Conservation (phyloP, 2,797 vertebrate species). For the Peromyscus attwateri region DNA sequence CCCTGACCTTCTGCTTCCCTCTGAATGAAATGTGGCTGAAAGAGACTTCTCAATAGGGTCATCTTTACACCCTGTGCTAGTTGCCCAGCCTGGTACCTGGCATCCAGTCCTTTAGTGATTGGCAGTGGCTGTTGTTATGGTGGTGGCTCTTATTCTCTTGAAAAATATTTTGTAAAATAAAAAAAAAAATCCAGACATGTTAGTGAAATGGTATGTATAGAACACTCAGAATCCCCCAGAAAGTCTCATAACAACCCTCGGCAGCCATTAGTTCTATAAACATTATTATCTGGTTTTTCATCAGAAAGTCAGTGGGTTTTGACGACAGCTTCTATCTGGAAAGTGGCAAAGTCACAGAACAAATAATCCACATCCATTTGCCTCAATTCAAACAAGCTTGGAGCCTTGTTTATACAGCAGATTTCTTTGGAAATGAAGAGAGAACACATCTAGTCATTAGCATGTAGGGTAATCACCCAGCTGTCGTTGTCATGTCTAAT, state of each 20-base stretch:
- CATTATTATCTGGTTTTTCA: constrained; percentile 63
- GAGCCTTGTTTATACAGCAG: constrained; percentile 59
- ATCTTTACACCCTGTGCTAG: background rate
- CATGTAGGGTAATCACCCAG: constrained; percentile 64
- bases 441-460: constrained; percentile 46
- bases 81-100: background rate
- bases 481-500: constrained; percentile 62
- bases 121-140: background rate
- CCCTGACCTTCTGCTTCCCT: background rate
- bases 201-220: constrained; percentile 68
- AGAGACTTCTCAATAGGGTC: background rate
- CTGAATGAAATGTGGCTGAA: background rate
- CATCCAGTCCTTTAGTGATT: background rate
- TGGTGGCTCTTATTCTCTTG: constrained; percentile 32
- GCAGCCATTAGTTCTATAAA: constrained; percentile 57
- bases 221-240: constrained; percentile 5
- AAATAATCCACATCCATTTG: constrained; percentile 68
- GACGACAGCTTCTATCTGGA: constrained; percentile 50
- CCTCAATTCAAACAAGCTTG: constrained; percentile 40
- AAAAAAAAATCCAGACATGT: constrained; percentile 11
- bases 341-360: constrained; percentile 57
- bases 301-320: constrained; percentile 72
- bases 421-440: constrained; percentile 70
- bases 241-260: background rate
- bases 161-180: constrained; percentile 58